These are phyloP conservation scores for Pollenia griseotomentosa DNA, from an alignment of 2,888 invertebrate species.

Conservation along the genomic window DNA sequence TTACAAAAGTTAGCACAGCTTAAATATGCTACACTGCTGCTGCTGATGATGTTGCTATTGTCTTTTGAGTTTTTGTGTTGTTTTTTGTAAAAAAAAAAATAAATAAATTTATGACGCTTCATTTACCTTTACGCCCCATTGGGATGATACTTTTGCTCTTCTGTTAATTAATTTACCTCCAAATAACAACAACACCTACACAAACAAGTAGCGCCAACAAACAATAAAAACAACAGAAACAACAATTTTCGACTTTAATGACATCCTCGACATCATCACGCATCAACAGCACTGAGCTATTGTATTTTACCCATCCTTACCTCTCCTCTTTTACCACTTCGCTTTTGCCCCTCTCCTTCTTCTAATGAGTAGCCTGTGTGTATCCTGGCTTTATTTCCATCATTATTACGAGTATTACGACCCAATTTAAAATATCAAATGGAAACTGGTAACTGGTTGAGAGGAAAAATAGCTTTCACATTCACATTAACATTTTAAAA, in stretches of 20 bases:
- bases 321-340: background rate
- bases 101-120: conserved; percentile 70
- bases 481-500: conserved; percentile 61
- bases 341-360: no score
- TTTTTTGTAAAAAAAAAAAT: conserved; percentile 4
- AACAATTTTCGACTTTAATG: conserved; percentile 54
- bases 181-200: conserved; percentile 26
- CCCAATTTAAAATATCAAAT: conserved; percentile 57
- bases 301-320: conserved; percentile 20
- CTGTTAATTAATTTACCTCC: conserved; percentile 73
- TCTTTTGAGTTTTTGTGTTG: conserved; percentile 26
- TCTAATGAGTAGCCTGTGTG: background rate
- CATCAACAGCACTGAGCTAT: conserved; percentile 38
- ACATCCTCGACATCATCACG: conserved; percentile 61
- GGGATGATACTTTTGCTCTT: conserved; percentile 67
- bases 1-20: conserved; percentile 58
- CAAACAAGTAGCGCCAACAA: conserved; percentile 20
- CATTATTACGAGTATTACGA: conserved; percentile 48
- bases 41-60: conserved; percentile 35
- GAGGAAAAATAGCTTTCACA: conserved; percentile 48
- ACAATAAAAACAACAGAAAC: conserved; percentile 71
- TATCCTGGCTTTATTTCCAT: conserved; percentile 33
- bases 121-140: conserved; percentile 73
- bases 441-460: conserved; percentile 19
- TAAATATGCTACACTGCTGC: conserved; percentile 50